A percentile compares a stretch with the other conserved stretches of the same genome.
These are phyloP conservation scores for Steinernema carpocapsae DNA, from an alignment of 2,888 invertebrate genomes.

Conservation along the genomic window DNA sequence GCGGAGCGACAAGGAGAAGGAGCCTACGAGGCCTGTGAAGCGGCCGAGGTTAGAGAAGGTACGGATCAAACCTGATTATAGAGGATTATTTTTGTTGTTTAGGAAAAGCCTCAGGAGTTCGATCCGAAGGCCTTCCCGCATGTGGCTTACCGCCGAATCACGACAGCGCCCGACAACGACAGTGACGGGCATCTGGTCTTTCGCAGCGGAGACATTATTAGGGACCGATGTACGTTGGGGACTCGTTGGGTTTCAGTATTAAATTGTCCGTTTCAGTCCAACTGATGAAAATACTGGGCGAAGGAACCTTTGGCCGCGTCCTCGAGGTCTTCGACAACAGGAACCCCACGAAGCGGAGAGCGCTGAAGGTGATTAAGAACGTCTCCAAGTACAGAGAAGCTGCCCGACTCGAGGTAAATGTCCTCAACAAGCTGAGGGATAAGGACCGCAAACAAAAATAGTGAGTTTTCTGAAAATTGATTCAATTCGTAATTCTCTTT, in stretches of 20 bases:
- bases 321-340: constrained; percentile 91
- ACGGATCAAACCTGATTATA: neutral
- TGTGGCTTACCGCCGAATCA: neutral
- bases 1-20: constrained; percentile 1
- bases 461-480: no score
- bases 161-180: constrained; percentile 75
- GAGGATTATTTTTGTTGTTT: neutral
- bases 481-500: no score
- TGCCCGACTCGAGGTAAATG: constrained; percentile 97
- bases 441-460: constrained; percentile 92
- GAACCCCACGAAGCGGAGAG: constrained; percentile 1
- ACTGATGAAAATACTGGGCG: constrained; percentile 95
- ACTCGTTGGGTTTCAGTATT: neutral
- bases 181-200: constrained; percentile 99
- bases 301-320: constrained; percentile 99
- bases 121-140: neutral
- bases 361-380: constrained; percentile 98
- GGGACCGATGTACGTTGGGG: constrained; percentile 83
- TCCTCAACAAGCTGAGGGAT: constrained; percentile 90
- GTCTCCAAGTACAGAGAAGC: constrained; percentile 99
- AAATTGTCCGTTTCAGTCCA: constrained; percentile 78
- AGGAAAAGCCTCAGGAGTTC: neutral
- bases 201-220: constrained; percentile 96
- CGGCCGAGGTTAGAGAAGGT: neutral
- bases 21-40: neutral